Percentiles rank a stretch among this genome's conserved stretches.
Evolutionary conservation across 2,888 invertebrate genomes (phyloP).

Genomic region (Metellina segmentata): DNA sequence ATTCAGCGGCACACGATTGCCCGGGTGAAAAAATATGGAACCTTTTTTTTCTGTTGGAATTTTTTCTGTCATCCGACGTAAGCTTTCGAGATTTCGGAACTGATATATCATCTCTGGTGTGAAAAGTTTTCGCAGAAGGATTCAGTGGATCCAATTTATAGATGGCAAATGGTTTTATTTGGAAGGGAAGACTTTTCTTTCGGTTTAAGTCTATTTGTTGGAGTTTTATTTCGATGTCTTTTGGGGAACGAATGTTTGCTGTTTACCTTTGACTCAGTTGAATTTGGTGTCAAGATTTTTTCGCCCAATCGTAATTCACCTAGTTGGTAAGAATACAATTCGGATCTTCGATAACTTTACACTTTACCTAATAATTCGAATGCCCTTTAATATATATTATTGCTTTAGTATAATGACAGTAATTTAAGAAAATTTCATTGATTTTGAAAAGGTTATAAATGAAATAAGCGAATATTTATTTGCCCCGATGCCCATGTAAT

Average conservation of each 20-base stretch:
- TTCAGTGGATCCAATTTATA: neutral
- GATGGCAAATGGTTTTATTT: neutral
- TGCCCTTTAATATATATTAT: too few relatives aligned
- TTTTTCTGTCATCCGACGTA: neutral
- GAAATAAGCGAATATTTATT: too few relatives aligned
- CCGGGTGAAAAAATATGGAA: neutral
- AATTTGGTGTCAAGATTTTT: too few relatives aligned
- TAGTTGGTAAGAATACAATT: too few relatives aligned
- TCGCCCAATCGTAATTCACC: too few relatives aligned
- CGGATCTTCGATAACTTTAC: too few relatives aligned
- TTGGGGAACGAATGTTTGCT: neutral
- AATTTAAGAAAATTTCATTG: too few relatives aligned
- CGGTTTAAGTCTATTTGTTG: neutral
- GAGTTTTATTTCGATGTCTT: neutral
- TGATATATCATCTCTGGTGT: neutral
- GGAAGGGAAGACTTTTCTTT: neutral
- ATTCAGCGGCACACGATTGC: neutral
- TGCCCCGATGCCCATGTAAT: too few relatives aligned
- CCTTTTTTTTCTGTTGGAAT: neutral
- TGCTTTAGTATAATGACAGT: too few relatives aligned
- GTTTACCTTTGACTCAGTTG: neutral
- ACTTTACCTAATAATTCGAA: too few relatives aligned
- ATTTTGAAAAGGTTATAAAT: too few relatives aligned
- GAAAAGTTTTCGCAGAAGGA: neutral
- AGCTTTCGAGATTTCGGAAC: constrained; percentile 1